Evolutionary conservation across 2,797 vertebrate species (phyloP), one percentile per base, ranked within the genome.

Genomic region (Chelidonichthys spinosus): DNA sequence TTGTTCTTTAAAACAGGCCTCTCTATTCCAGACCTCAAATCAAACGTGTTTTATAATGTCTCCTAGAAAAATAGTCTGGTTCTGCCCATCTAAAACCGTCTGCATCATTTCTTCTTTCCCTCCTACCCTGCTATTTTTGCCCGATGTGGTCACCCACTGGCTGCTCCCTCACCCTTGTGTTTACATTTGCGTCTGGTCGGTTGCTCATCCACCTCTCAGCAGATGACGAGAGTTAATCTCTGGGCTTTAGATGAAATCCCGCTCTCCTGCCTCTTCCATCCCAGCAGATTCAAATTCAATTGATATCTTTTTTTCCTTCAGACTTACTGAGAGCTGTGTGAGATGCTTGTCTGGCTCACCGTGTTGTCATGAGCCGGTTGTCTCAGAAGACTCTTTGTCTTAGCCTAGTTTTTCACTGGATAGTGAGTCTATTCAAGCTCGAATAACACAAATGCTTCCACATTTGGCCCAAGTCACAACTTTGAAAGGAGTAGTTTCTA

Each of bases 211-310:
- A 9, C 49, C 79, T 42, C 61, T 36, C 52, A 10, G 56, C 65
- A 81, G 73, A 80, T 66, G 79, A 82, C 14, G 7, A 33, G 63
- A 62, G 76, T 87, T 91, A 85, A 89, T 90, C 88, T 81, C 56
- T 0, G 32, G 63, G 84, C 62, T 87, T 88, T 60, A 58, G 6
- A 72, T 72, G 65, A 88, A 89, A 79, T 81, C 76, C 82, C 67
- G n/a, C 72, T 63, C 58, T 43, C 69, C 63, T 84, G 72, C 69
- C 66, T 32, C 0, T 3, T 80, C 55, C 69, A 74, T 80, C 55
- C 75, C 47, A 13, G 40, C 63, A 49, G 49, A 71, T 63, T 80
- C 87, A 74, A 75, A 62, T 83, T 79, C 47, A 82, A 78, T 82
- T 79, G 74, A 78, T 83, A 76, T 71, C 59, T 70, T 9, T 84